Percentiles rank a stretch among this genome's conserved stretches.
phyloP scores from a whole-genome alignment of 2,113 vertebrate species.

The Steatornis caripensis region DNA sequence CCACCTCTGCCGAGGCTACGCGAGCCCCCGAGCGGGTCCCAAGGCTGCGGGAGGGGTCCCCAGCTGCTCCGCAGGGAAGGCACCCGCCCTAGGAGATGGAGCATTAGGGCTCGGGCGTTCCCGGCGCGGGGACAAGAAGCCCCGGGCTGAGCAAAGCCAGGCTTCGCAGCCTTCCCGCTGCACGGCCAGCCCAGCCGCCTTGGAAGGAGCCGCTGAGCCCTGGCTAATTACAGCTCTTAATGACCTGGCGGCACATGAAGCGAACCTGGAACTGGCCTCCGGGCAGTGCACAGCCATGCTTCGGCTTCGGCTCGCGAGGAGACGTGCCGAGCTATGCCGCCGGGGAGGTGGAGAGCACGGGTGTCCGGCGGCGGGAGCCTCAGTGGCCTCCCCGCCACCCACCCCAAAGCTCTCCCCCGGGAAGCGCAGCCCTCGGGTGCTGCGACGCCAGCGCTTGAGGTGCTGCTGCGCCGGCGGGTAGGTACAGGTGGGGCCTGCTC shows the following conservation, averaged over 20 bases:
- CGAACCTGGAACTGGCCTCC: too few species aligned
- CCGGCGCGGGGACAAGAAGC: not conserved
- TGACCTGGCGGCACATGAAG: not conserved
- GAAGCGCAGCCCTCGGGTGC: not conserved
- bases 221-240: not conserved
- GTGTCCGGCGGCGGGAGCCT: not conserved
- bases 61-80: not conserved
- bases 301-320: too few species aligned
- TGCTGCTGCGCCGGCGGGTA: not conserved
- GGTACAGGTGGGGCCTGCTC: not conserved
- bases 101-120: not conserved
- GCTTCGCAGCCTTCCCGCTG: not conserved
- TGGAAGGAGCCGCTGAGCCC: not conserved
- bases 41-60: too few species aligned
- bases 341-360: not conserved
- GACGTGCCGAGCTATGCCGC: not conserved
- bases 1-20: not conserved
- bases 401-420: not conserved
- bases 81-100: fast-evolving
- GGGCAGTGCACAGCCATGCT: too few species aligned
- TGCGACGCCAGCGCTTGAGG: too few species aligned
- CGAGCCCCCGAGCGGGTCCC: not conserved
- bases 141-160: not conserved
- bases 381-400: too few species aligned
- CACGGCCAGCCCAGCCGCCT: not conserved